Evolutionary conservation across 2,888 invertebrate genomes (phyloP).

Genomic region (Pemphredon lugubris): DNA sequence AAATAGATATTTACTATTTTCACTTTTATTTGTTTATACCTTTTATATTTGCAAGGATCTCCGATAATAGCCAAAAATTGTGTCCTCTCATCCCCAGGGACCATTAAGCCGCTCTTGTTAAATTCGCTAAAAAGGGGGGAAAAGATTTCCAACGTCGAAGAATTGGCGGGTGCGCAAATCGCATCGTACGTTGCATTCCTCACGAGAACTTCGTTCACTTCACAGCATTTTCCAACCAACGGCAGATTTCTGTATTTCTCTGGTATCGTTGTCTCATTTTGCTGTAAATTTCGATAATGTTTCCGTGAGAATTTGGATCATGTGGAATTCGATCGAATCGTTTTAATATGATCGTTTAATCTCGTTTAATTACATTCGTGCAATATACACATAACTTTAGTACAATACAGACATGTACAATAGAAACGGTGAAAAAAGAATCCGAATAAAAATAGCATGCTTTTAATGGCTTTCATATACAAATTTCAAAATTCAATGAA

Average conservation of each 20-base stretch:
- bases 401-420: too few species aligned
- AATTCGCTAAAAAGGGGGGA: constrained; percentile 83
- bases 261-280: constrained; percentile 66
- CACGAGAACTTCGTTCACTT: constrained; percentile 62
- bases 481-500: too few species aligned
- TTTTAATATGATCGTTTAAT: not conserved
- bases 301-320: not conserved
- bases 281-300: constrained; percentile 28
- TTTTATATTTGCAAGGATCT: constrained; percentile 83
- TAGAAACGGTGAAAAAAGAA: too few species aligned
- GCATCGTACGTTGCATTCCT: constrained; percentile 50
- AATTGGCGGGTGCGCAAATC: constrained; percentile 43
- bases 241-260: constrained; percentile 61
- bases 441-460: too few species aligned
- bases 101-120: constrained; percentile 82
- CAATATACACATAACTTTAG: too few species aligned
- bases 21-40: too few species aligned
- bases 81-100: constrained; percentile 78
- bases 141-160: constrained; percentile 79
- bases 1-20: too few species aligned
- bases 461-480: too few species aligned
- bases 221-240: constrained; percentile 75
- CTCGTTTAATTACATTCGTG: too few species aligned
- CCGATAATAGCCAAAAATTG: constrained; percentile 83
- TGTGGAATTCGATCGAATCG: not conserved